phyloP scores from a whole-genome alignment of 92 coral and sea anemone genomes.

The Parazoanthus swiftii region DNA sequence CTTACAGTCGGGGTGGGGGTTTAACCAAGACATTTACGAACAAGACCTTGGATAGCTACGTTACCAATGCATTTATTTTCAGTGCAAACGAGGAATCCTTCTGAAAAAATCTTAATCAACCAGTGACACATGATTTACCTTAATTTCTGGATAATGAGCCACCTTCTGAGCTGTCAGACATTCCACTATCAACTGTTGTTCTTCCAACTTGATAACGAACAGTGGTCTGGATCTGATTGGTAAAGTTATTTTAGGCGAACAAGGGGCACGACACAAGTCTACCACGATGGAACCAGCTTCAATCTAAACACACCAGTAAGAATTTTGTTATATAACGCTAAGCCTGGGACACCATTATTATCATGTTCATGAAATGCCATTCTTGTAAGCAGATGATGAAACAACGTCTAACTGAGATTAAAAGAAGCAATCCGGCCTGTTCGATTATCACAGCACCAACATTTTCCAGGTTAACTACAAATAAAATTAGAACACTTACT shows the following conservation, averaged over 20 bases:
- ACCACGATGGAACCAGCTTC: conserved; percentile 64
- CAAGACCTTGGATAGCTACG: not conserved
- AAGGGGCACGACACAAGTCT: conserved; percentile 60
- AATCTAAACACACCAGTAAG: conserved; percentile 35
- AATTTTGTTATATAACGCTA: too few relatives aligned
- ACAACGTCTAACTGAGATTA: not conserved
- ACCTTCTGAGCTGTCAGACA: conserved; percentile 39
- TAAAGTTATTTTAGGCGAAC: conserved; percentile 37
- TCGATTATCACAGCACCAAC: too few relatives aligned
- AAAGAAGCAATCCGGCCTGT: not conserved
- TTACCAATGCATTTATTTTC: not conserved
- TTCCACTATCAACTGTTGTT: conserved; percentile 29
- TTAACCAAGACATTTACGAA: too few relatives aligned
- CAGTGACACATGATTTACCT: conserved; percentile 24
- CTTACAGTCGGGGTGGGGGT: too few relatives aligned
- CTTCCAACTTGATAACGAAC: conserved; percentile 50
- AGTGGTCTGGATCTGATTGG: conserved; percentile 58
- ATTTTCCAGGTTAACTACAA: too few relatives aligned
- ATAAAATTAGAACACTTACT: too few relatives aligned
- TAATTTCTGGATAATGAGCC: conserved; percentile 39
- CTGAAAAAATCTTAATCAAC: not conserved
- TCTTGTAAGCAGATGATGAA: not conserved
- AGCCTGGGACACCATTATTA: too few relatives aligned
- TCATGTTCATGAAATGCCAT: too few relatives aligned
- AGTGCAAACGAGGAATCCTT: not conserved